Base-by-base conservation (phyloP, 2,888 invertebrate genomes). In the Hypercompe scribonia region DNA sequence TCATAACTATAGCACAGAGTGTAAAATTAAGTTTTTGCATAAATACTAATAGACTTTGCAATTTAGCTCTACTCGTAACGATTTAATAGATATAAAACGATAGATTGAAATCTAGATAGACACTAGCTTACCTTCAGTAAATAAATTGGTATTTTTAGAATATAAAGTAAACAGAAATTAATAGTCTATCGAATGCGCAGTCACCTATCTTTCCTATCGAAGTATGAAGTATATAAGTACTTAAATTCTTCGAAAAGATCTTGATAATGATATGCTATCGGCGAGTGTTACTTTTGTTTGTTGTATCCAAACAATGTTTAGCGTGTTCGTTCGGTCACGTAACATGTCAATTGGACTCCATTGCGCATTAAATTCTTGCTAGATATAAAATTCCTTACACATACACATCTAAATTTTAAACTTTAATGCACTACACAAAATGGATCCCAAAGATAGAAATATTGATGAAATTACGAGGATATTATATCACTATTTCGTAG, bases 271-370 rank as follows among this genome's bases (percentile, higher is more conserved):
- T 39, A 50, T 54, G 69, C 81, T 83, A 76, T 81, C 79, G 72
- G 65, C 63, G 73, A 50, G 34, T 65, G 70, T 75, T 54, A 65
- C 73, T 50, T 54, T 72, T 33, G 71, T 72, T 64, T 67, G 61
- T 65, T 78, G 74, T 78, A 71, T 70, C 71, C 67, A 58, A 79
- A 82, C 81, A 81, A 78, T 79, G 74, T 85, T 68, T 76, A 73
- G 74, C 67, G 71, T 82, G 78, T 79, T 68, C 74, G 70, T 71
- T 71, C 70, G 77, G 77, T 74, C 78, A 76, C 70, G 72, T 76
- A 69, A 78, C 78, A 78, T 78, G 78, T 82, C 78, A 78, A 78
- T 18, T n/a, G n/a, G n/a, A n/a, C n/a, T n/a, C n/a, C n/a, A n/a
- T n/a, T n/a, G n/a, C n/a, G n/a, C n/a, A n/a, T n/a, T n/a, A n/a